Conservation (phyloP, 2,113 vertebrate species). For the Plectropomus leopardus region DNA sequence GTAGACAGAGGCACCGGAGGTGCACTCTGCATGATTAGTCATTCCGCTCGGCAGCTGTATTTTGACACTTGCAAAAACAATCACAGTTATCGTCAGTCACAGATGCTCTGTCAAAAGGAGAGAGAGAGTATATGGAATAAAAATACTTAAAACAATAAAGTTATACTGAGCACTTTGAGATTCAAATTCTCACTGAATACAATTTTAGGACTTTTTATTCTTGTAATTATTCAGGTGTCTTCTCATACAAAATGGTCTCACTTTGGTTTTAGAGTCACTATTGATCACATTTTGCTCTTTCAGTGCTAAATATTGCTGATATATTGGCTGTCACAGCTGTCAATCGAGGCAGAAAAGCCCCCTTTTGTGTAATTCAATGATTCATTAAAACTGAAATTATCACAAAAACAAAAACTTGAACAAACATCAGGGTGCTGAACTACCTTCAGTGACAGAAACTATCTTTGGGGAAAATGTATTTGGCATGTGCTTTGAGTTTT, state of each 20-base stretch:
- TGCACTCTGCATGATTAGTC: constrained; percentile 83
- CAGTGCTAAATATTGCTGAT: background rate
- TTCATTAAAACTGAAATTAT: no score
- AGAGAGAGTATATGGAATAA: background rate
- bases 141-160: background rate
- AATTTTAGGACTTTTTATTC: background rate
- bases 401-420: no score
- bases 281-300: no score
- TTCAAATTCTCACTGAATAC: background rate
- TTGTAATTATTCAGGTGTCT: background rate
- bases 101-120: constrained; percentile 50
- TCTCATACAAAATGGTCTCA: background rate
- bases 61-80: constrained; percentile 82
- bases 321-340: no score
- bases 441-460: no score
- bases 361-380: no score
- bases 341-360: no score
- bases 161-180: background rate
- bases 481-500: no score
- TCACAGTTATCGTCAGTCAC: constrained; percentile 73
- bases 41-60: constrained; percentile 86
- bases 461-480: no score
- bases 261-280: background rate
- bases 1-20: constrained; percentile 72
- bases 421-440: no score